These are phyloP conservation scores for Pantherophis alleghaniensis DNA, from an alignment of 2,797 vertebrate species.

Conservation along the genomic window DNA sequence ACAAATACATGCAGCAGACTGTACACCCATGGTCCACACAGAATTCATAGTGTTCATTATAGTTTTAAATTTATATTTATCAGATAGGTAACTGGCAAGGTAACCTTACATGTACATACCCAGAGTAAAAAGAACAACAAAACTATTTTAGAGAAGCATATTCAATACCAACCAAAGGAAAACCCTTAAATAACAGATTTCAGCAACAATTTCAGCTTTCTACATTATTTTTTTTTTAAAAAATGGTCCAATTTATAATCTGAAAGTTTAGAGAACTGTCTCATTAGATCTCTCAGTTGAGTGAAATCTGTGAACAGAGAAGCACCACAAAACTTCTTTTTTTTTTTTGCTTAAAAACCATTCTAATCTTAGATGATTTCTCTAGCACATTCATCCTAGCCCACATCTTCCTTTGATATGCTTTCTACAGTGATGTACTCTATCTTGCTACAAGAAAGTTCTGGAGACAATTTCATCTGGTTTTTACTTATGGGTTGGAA, in stretches of 20 bases:
- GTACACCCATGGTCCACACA: background rate
- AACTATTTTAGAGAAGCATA: background rate
- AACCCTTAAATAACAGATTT: background rate
- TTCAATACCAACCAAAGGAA: background rate
- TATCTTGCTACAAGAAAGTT: background rate
- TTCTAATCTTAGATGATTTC: background rate
- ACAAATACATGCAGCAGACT: background rate
- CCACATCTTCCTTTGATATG: background rate
- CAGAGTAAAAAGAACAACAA: background rate
- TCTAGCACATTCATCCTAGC: background rate
- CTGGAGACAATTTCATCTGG: background rate
- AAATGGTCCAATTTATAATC: background rate
- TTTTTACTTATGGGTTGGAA: background rate
- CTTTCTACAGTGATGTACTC: background rate
- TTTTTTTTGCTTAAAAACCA: background rate
- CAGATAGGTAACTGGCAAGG: background rate
- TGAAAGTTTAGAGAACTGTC: background rate
- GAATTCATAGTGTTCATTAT: background rate
- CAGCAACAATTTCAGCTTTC: background rate
- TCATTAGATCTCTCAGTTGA: background rate
- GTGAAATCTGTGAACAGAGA: background rate
- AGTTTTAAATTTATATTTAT: background rate
- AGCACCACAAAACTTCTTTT: background rate
- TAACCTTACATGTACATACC: background rate
- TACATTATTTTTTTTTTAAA: background rate